These are phyloP conservation scores for Siphonodentalium dalli DNA, from an alignment of 2,888 invertebrate species.

Conservation along the genomic window DNA sequence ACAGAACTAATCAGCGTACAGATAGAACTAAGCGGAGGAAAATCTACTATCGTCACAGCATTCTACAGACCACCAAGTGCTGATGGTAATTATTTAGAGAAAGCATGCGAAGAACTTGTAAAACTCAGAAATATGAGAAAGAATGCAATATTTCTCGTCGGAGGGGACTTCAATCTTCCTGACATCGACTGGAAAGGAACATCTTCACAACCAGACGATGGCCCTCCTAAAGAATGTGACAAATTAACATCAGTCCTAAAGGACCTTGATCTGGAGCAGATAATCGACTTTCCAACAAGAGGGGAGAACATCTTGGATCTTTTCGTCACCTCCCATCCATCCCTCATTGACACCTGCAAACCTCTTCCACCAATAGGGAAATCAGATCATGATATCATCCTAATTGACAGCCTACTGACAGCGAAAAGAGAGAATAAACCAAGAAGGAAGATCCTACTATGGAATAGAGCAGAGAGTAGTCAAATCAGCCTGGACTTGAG, in stretches of 20 bases:
- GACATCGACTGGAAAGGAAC: constrained; percentile 3
- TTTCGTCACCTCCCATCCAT: constrained; percentile 4
- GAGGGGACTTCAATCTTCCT: constrained; percentile 12
- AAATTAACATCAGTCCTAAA: neutral
- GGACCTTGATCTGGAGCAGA: constrained; percentile 10
- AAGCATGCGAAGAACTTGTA: neutral
- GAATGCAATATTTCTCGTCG: constrained; percentile 4
- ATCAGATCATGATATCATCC: constrained; percentile 7
- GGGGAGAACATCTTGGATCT: constrained; percentile 13
- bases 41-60: neutral
- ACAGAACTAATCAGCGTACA: neutral
- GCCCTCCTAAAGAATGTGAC: neutral
- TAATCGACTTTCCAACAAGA: constrained; percentile 9
- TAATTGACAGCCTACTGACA: neutral
- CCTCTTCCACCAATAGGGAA: constrained; percentile 9
- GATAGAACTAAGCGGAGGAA: neutral
- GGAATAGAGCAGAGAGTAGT: constrained; percentile 3
- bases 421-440: neutral
- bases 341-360: neutral
- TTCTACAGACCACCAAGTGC: neutral
- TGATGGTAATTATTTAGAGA: neutral
- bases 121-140: neutral
- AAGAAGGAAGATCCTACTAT: constrained; percentile 5
- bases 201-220: neutral
- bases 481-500: neutral